A percentile compares a stretch with the other conserved stretches of the same genome.
Conservation (phyloP, 1,140 invertebrate species). For the Pemphigus obesinymphae region DNA sequence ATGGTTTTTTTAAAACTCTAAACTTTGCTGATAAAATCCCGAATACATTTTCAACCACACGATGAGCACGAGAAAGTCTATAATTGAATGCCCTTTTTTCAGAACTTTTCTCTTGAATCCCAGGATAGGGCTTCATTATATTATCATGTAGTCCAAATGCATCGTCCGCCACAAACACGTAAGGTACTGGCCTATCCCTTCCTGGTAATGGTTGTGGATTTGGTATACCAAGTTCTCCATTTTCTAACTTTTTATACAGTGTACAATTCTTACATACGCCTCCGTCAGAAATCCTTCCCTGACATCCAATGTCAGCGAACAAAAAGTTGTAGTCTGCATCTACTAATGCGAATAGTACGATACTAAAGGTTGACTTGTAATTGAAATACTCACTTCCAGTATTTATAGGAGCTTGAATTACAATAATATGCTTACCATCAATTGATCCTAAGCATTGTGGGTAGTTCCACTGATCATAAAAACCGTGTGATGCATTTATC, state of each 20-base stretch:
- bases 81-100: slow-evolving; percentile 51
- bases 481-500: slow-evolving; percentile 48
- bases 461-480: slow-evolving; percentile 47
- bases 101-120: slow-evolving; percentile 51
- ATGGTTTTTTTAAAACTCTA: too few relatives aligned
- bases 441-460: slow-evolving; percentile 49
- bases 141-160: slow-evolving; percentile 52
- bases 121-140: slow-evolving; percentile 54
- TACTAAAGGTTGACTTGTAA: slow-evolving; percentile 43
- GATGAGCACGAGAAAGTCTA: too few relatives aligned
- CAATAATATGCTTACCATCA: slow-evolving; percentile 52
- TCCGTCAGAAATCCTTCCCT: slow-evolving; percentile 49
- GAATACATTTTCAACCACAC: too few relatives aligned
- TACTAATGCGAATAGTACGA: slow-evolving; percentile 44
- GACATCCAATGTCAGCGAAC: slow-evolving; percentile 43
- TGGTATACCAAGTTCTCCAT: slow-evolving; percentile 41
- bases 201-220: not conserved
- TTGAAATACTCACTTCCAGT: slow-evolving; percentile 44
- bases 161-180: slow-evolving; percentile 52
- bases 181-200: not conserved
- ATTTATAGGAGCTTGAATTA: slow-evolving; percentile 49
- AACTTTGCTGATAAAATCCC: too few relatives aligned
- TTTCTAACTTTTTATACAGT: slow-evolving; percentile 43
- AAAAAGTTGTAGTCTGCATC: slow-evolving; percentile 45
- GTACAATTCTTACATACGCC: slow-evolving; percentile 47